These are phyloP conservation scores for Rhorus exstirpatorius DNA, from an alignment of 2,888 invertebrate genomes.

Conservation along the genomic window DNA sequence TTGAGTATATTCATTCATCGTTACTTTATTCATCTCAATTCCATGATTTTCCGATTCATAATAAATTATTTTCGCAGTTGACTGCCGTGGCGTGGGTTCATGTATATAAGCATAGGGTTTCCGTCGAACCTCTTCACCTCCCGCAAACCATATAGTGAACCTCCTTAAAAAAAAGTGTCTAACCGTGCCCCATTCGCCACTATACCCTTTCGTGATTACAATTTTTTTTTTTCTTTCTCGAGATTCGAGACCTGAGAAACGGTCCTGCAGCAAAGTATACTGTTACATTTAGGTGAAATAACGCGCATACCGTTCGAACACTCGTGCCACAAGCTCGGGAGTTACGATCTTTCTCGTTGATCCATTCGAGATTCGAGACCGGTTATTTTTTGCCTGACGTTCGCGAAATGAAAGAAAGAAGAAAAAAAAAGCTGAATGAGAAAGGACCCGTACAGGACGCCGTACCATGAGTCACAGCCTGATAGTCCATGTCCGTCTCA, in stretches of 20 bases:
- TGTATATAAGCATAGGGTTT: no score
- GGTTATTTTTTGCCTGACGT: slow-evolving; percentile 66
- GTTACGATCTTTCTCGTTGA: slow-evolving; percentile 67
- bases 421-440: slow-evolving; percentile 20
- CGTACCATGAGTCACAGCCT: slow-evolving; percentile 64
- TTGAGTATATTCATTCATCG: no score
- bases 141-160: no score
- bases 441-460: not conserved
- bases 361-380: slow-evolving; percentile 66
- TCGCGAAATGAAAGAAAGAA: slow-evolving; percentile 39
- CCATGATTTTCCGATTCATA: no score
- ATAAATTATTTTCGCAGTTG: no score
- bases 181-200: not conserved
- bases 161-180: no score
- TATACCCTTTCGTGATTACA: not conserved
- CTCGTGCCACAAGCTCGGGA: slow-evolving; percentile 45
- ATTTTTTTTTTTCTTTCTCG: slow-evolving; percentile 20
- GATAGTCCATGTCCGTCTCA: slow-evolving; percentile 12
- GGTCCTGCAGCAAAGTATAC: slow-evolving; percentile 26
- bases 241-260: not conserved
- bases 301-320: slow-evolving; percentile 43
- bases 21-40: no score
- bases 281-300: slow-evolving; percentile 54
- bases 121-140: no score
- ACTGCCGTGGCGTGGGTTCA: no score